A percentile compares a stretch with the other conserved stretches of the same genome.
Conservation (phyloP, 2,888 invertebrate genomes). For the Beris chalybata region DNA sequence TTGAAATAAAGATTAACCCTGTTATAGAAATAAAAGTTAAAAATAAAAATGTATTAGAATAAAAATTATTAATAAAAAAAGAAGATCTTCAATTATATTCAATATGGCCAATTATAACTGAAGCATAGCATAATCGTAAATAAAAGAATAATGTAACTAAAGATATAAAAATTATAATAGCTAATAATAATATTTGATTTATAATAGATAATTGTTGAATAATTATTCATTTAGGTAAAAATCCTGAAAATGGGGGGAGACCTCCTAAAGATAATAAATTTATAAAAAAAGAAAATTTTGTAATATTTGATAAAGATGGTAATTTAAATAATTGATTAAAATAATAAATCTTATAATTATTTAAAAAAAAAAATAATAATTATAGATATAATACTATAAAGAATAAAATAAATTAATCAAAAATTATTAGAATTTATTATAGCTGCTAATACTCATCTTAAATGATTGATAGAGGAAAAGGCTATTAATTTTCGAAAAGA, state of each 20-base stretch:
- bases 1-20: constrained; percentile 46
- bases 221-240: constrained; percentile 64
- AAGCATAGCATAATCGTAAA: constrained; percentile 59
- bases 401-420: constrained; percentile 57
- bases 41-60: constrained; percentile 44
- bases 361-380: constrained; percentile 58
- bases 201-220: constrained; percentile 60
- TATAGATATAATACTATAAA: constrained; percentile 58
- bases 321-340: too few relatives aligned
- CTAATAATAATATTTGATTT: constrained; percentile 55
- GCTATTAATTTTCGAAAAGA: constrained; percentile 50
- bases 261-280: constrained; percentile 63
- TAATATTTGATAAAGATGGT: constrained; percentile 49
- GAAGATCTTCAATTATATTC: constrained; percentile 45
- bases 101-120: constrained; percentile 58
- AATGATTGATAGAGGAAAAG: constrained; percentile 67
- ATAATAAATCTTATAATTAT: constrained; percentile 58
- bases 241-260: constrained; percentile 64
- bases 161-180: constrained; percentile 59
- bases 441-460: constrained; percentile 61
- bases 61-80: constrained; percentile 54
- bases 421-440: constrained; percentile 58
- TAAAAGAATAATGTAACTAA: constrained; percentile 63
- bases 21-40: constrained; percentile 46
- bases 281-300: constrained; percentile 60